Evolutionary conservation across 1,140 invertebrate species (phyloP), one percentile per base, ranked within the genome.

Genomic region (Formica selysi): DNA sequence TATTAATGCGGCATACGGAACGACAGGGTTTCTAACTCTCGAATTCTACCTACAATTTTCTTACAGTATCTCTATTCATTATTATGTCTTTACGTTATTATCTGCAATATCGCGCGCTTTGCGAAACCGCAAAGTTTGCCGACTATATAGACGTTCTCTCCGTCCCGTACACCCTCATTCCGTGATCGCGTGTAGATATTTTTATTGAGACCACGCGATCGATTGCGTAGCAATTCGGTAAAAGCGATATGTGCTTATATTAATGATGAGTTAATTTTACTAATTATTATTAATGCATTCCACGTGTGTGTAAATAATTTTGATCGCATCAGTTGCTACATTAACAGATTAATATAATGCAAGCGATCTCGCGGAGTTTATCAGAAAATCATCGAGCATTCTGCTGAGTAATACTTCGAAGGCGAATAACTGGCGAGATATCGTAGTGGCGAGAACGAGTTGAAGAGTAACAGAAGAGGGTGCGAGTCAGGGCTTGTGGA

Each of bases 81-180:
- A 80, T 80, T 80, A 70, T 59, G 48, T 80, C 65, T 80, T 80
- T 80, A 70, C n/a, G 65, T 68, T 70, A 86, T 86, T 78, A 87
- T 67, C 64, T 64, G 29, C 59, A 41, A 86, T 85, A 85, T 32
- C 51, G 57, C 51, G 38, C 64, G 73, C 81, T 87, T 62, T 62
- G 64, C 51, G 62, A 70, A 86, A 86, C 83, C 59, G 64, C 68
- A 78, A 70, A 80, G 59, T 86, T 78, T 87, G 16, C 84, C 16
- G 44, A 26, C 13, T 38, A 26, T 51, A 44, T 76, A 80, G 48
- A 70, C 51, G 26, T 80, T 41, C 36, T 41, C 65, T 57, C 22
- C 29, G n/a, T 68, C 48, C 64, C 65, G 64, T 57, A 80, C 36
- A 54, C 48, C 16, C n/a, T 68, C 19, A 80, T 67, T 79, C n/a